Conservation (phyloP, 2,113 vertebrate species). For the Nothoprocta perdicaria region DNA sequence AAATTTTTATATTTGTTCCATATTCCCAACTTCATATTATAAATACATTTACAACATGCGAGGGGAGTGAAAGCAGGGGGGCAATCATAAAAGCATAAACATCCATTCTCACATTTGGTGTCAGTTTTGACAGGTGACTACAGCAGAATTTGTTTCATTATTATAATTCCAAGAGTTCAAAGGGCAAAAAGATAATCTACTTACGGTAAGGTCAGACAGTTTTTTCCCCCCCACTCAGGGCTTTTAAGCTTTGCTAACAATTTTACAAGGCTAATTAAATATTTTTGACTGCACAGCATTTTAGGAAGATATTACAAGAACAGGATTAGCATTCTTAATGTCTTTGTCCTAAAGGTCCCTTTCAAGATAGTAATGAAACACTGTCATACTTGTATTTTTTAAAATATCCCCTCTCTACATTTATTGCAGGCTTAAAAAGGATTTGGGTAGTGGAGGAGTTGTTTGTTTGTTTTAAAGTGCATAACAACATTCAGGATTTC, state of each 20-base stretch:
- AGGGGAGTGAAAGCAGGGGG: neutral
- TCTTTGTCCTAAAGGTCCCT: conserved; percentile 50
- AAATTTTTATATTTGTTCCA: neutral
- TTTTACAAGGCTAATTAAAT: conserved; percentile 63
- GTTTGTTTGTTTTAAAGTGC: neutral
- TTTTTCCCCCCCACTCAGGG: neutral
- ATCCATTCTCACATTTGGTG: conserved; percentile 26
- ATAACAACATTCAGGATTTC: conserved; percentile 1
- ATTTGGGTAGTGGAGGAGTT: conserved; percentile 2
- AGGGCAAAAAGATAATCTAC: conserved; percentile 60
- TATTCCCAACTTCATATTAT: neutral
- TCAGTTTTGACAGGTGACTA: conserved; percentile 33
- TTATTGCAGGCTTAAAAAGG: conserved; percentile 19
- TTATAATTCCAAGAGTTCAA: conserved; percentile 58
- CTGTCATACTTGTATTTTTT: conserved; percentile 19
- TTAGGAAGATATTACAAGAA: conserved; percentile 45
- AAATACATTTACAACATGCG: neutral
- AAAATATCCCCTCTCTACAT: conserved; percentile 25
- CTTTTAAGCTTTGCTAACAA: conserved; percentile 51
- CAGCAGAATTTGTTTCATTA: conserved; percentile 39
- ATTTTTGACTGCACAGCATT: conserved; percentile 54
- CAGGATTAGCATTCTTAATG: conserved; percentile 64
- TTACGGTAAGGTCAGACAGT: conserved; percentile 43
- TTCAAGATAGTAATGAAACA: conserved; percentile 47
- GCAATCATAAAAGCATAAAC: neutral